Conservation (phyloP, 2,888 invertebrate genomes). For the Lasioglossum pauxillum region DNA sequence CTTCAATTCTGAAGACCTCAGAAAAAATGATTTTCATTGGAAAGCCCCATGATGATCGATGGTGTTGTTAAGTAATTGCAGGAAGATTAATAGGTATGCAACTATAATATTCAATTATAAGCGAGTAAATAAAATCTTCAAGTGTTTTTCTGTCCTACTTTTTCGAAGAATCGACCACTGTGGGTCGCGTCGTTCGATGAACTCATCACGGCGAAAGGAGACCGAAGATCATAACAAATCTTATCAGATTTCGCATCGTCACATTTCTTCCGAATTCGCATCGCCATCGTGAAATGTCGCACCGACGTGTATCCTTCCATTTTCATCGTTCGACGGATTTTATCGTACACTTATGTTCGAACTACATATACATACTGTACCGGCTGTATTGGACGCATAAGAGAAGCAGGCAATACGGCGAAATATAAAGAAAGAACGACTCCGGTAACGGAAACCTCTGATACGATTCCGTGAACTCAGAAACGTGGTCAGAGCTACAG, state of each 20-base stretch:
- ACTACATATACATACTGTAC: not conserved
- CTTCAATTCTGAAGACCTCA: not conserved
- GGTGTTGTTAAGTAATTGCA: too few relatives aligned
- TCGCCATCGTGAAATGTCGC: not conserved
- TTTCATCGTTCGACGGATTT: slow-evolving; percentile 28
- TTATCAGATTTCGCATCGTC: not conserved
- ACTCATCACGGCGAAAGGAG: not conserved
- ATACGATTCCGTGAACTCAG: slow-evolving; percentile 27
- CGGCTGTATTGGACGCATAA: not conserved
- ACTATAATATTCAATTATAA: too few relatives aligned
- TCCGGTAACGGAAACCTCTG: slow-evolving; percentile 34
- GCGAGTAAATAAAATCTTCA: not conserved
- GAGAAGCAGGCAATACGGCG: not conserved
- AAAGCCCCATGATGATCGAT: too few relatives aligned
- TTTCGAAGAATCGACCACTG: too few relatives aligned
- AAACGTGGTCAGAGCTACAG: not conserved
- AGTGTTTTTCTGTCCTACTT: too few relatives aligned
- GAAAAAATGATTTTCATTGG: not conserved
- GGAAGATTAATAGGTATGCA: too few relatives aligned
- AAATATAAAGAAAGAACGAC: not conserved
- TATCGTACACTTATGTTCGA: slow-evolving; percentile 8
- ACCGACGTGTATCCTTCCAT: not conserved
- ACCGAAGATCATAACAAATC: not conserved
- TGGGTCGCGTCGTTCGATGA: too few relatives aligned
- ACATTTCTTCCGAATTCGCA: not conserved